Evolutionary conservation across 2,888 invertebrate species (phyloP).

Genomic region (Aproaerema taeniolella): DNA sequence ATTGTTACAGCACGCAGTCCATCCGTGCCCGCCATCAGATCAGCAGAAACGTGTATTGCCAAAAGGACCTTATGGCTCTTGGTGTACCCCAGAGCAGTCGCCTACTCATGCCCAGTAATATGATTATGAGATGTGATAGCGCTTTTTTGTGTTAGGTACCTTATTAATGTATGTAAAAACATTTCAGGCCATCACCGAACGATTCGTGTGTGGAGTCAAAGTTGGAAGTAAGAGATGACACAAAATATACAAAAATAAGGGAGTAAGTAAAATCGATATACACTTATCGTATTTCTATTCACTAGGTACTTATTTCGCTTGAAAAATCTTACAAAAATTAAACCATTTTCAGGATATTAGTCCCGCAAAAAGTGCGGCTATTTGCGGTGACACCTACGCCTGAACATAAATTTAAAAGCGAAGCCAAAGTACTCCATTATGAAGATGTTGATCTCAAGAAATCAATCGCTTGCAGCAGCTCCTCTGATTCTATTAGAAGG

Average conservation of each 20-base stretch:
- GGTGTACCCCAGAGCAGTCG: constrained; percentile 55
- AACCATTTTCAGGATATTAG: not conserved
- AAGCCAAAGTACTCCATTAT: constrained; percentile 33
- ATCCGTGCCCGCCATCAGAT: constrained; percentile 36
- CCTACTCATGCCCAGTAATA: constrained; percentile 43
- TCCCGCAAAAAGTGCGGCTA: constrained; percentile 38
- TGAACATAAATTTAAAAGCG: constrained; percentile 25
- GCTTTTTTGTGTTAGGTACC: no score
- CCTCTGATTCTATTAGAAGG: no score
- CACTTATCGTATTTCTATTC: no score
- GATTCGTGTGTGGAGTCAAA: not conserved
- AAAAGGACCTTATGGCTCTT: constrained; percentile 46
- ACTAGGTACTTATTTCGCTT: not conserved
- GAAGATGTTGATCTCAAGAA: constrained; percentile 44
- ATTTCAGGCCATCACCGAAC: not conserved
- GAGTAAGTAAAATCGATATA: not conserved
- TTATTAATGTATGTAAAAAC: no score
- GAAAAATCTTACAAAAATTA: not conserved
- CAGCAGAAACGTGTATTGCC: constrained; percentile 18
- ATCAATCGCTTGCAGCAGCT: no score
- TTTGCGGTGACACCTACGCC: constrained; percentile 32
- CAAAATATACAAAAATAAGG: not conserved
- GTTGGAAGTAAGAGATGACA: not conserved
- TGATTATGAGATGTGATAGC: not conserved
- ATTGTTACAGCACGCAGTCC: constrained; percentile 59